Evolutionary conservation across 2,113 vertebrate genomes (phyloP).

Genomic region (Numida meleagris): DNA sequence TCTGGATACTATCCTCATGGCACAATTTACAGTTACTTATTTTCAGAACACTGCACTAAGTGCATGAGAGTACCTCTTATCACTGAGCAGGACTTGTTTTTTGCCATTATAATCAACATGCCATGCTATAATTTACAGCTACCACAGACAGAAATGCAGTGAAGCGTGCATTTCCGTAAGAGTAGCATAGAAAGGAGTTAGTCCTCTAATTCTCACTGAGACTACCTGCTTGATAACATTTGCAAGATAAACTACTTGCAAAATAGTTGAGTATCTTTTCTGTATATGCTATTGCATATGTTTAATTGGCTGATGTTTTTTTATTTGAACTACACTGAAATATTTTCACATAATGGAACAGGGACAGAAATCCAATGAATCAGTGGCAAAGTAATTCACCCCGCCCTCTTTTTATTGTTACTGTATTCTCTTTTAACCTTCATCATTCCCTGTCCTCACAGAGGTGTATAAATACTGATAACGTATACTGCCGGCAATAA

Average conservation of each 20-base stretch:
- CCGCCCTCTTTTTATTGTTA: neutral
- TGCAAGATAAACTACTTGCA: neutral
- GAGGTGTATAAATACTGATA: neutral
- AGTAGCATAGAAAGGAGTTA: neutral
- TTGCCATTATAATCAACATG: neutral
- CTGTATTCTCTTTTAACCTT: neutral
- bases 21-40: neutral
- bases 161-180: neutral
- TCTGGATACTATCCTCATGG: neutral
- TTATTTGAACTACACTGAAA: neutral
- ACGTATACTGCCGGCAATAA: neutral
- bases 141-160: neutral
- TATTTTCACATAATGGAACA: neutral
- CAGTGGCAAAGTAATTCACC: neutral
- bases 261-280: neutral
- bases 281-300: neutral
- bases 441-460: neutral
- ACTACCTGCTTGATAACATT: neutral
- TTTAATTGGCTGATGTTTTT: neutral
- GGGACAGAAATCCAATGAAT: neutral
- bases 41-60: neutral
- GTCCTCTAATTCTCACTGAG: neutral
- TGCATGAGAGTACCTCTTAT: neutral
- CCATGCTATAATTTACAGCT: neutral
- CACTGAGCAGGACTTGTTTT: neutral